A percentile compares a stretch with the other conserved stretches of the same genome.
phyloP scores from a whole-genome alignment of 1,140 invertebrate species.

The Drosophila watanabei region DNA sequence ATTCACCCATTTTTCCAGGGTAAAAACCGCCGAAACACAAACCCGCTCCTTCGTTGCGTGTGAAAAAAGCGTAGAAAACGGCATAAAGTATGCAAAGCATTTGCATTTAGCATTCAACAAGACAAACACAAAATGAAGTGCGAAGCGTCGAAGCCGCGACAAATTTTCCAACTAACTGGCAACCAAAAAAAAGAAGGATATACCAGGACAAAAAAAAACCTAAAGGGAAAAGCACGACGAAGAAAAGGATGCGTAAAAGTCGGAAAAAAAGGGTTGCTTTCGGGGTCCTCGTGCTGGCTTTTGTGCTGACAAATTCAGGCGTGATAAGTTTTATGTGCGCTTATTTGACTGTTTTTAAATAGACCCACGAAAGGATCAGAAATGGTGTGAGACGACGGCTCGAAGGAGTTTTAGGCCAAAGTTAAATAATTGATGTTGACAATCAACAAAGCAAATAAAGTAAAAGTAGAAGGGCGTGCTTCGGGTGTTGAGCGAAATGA shows the following conservation, averaged over 20 bases:
- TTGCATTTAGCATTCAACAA: slow-evolving; percentile 85
- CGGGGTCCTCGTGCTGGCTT: slow-evolving; percentile 57
- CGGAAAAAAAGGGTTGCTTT: slow-evolving; percentile 65
- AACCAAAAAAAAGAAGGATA: slow-evolving; percentile 23
- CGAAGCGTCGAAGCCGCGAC: slow-evolving; percentile 76
- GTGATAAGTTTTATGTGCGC: slow-evolving; percentile 84
- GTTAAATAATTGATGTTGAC: slow-evolving; percentile 85
- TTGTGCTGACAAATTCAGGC: slow-evolving; percentile 84
- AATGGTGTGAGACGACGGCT: neutral
- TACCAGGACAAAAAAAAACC: slow-evolving; percentile 5
- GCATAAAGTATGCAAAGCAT: slow-evolving; percentile 85
- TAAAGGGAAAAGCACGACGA: slow-evolving; percentile 9
- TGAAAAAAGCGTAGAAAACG: slow-evolving; percentile 77
- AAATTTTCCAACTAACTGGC: slow-evolving; percentile 67
- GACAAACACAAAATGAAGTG: slow-evolving; percentile 84
- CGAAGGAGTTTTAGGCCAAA: slow-evolving; percentile 67
- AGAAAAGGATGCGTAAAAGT: slow-evolving; percentile 57
- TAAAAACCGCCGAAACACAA: slow-evolving; percentile 19
- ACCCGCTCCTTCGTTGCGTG: slow-evolving; percentile 51
- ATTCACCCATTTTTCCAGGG: neutral
- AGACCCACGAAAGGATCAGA: slow-evolving; percentile 53
- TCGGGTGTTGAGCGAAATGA: slow-evolving; percentile 47
- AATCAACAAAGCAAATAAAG: slow-evolving; percentile 84
- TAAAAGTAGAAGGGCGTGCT: slow-evolving; percentile 50
- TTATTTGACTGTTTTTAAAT: slow-evolving; percentile 85